A percentile compares a stretch with the other conserved stretches of the same genome.
Conservation (phyloP, 2,797 vertebrate species). For the Microctenopoma steveboyesi region DNA sequence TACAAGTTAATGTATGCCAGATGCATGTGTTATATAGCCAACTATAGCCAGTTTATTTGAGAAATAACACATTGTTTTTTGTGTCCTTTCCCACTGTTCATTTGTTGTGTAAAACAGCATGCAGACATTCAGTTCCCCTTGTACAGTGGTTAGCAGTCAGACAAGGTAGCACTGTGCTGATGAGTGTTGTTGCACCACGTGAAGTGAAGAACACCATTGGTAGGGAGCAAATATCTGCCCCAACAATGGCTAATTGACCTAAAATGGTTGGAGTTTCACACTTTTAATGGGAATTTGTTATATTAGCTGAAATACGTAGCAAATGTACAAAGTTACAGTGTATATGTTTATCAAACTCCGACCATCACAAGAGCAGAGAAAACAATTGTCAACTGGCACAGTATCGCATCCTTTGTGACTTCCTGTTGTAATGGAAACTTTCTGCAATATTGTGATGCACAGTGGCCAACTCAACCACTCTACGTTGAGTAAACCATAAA, state of each 20-base stretch:
- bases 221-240: slow-evolving; percentile 53
- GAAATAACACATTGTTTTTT: slow-evolving; percentile 2
- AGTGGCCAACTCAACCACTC: slow-evolving; percentile 39
- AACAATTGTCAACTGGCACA: slow-evolving; percentile 58
- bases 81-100: slow-evolving; percentile 70
- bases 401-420: slow-evolving; percentile 64
- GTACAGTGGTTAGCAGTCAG: slow-evolving; percentile 43
- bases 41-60: neutral
- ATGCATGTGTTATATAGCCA: neutral
- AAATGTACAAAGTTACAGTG: neutral
- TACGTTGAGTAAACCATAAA: slow-evolving; percentile 56
- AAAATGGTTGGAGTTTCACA: slow-evolving; percentile 61
- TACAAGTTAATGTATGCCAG: slow-evolving; percentile 12
- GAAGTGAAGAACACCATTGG: slow-evolving; percentile 66
- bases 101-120: slow-evolving; percentile 55
- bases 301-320: neutral
- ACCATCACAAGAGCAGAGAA: slow-evolving; percentile 60
- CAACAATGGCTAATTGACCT: slow-evolving; percentile 61
- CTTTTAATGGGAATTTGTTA: neutral
- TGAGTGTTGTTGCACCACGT: slow-evolving; percentile 62
- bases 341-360: slow-evolving; percentile 57
- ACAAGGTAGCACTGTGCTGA: slow-evolving; percentile 50
- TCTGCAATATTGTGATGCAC: slow-evolving; percentile 17
- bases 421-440: slow-evolving; percentile 55
- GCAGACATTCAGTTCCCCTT: slow-evolving; percentile 52